Base-by-base conservation (phyloP, 2,888 invertebrate species). In the Folsomia candida region DNA sequence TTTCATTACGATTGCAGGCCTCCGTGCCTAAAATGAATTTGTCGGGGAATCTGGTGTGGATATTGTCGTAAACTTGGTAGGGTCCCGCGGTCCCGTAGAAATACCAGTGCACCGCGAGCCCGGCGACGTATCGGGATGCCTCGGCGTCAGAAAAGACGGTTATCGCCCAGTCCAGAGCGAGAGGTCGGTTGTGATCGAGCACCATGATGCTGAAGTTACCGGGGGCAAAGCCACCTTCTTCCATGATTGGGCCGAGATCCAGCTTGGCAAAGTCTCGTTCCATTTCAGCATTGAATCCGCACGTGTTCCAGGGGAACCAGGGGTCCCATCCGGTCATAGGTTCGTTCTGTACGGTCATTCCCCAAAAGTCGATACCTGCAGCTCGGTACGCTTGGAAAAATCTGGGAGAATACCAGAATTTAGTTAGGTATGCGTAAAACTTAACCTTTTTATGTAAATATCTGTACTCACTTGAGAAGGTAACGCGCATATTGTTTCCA, bases 21-120 rank as follows among this genome's bases (percentile, higher is more conserved):
- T 87, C 87, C 2, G 86, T 85, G 9, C 83, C 83, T 28, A 87
- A 78, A n/a, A 86, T 81, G 76, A 86, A 86, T 64, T 84, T 83
- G 70, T 83, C 80, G 1, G 86, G 86, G 75, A 83, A 83, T 18
- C 58, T 62, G 2, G 64, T 51, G 20, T 73, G 69, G 20, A 77
- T 71, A 2, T 57, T 65, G 58, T 77, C 77, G 58, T 77, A 77
- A 28, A 79, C 77, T 11, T 82, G 71, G 74, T 87, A 86, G 85
- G 86, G 86, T 72, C 87, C 86, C n/a, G 86, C 82, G 14, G 83
- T 81, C 18, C 82, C 81, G 83, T 94, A 91, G 70, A 86, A 86
- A 82, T 96, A 96, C 89, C 93, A 95, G 83, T 96, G 95, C 2
- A 93, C 84, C 0, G 89, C 91, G 57, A 92, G 86, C 0, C 93